These are phyloP conservation scores for Platerodrilus igneus DNA, from an alignment of 2,888 invertebrate genomes.

Conservation along the genomic window DNA sequence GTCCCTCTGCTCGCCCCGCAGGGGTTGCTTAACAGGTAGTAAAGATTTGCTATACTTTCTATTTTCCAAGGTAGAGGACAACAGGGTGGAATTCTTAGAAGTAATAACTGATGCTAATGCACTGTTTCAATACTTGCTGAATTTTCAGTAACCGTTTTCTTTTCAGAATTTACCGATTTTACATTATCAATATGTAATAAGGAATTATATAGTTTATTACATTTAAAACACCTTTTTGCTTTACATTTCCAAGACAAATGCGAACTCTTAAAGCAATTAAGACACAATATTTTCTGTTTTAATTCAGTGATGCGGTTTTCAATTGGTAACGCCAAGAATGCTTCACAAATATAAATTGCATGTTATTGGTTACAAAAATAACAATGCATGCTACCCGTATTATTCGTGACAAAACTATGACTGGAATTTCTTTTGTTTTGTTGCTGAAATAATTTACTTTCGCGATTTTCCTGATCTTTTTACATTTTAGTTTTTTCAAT, in stretches of 20 bases:
- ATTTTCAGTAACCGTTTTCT: too few species aligned
- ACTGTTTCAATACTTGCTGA: too few species aligned
- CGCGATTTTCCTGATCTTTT: not conserved
- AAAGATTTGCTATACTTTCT: too few species aligned
- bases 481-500: not conserved
- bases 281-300: slow-evolving; percentile 12
- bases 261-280: slow-evolving; percentile 17
- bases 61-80: too few species aligned
- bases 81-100: too few species aligned
- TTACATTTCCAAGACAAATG: slow-evolving; percentile 11
- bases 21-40: not conserved
- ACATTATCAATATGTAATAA: slow-evolving; percentile 17
- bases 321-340: slow-evolving; percentile 8
- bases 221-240: slow-evolving; percentile 14
- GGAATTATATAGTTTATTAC: slow-evolving; percentile 18
- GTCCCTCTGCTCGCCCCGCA: too few species aligned
- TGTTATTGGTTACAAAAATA: slow-evolving; percentile 6
- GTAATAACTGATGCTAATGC: too few species aligned
- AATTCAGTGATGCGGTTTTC: slow-evolving; percentile 7
- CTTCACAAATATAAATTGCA: slow-evolving; percentile 5
- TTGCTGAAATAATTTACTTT: slow-evolving; percentile 1
- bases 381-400: slow-evolving; percentile 4
- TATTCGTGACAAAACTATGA: not conserved
- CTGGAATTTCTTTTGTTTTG: not conserved
- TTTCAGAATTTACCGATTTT: too few species aligned